These are phyloP conservation scores for Hipparchia sbordonii DNA, from an alignment of 2,888 invertebrate species.

Conservation along the genomic window DNA sequence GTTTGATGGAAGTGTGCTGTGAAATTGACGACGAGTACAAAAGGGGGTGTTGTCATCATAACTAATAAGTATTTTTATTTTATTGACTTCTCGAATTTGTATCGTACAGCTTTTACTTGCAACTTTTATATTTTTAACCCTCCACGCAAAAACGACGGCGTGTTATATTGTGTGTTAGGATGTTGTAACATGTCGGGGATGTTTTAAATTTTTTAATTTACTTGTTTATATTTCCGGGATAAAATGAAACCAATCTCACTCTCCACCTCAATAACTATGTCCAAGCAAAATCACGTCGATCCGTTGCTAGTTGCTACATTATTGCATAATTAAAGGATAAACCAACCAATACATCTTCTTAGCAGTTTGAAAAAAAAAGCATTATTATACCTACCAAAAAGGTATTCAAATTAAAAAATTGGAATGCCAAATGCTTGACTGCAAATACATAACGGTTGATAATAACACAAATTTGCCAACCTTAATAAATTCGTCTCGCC, in stretches of 20 bases:
- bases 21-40: constrained; percentile 51
- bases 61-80: constrained; percentile 13
- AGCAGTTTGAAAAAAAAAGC: neutral
- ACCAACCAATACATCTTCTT: neutral
- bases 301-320: too few relatives aligned
- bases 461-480: constrained; percentile 12
- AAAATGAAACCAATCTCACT: too few relatives aligned
- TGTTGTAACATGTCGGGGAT: too few relatives aligned
- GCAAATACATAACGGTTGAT: constrained; percentile 14
- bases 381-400: neutral
- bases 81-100: constrained; percentile 20
- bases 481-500: constrained; percentile 16
- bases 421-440: neutral
- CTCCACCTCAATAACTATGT: too few relatives aligned
- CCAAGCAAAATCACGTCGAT: too few relatives aligned
- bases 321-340: too few relatives aligned
- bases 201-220: too few relatives aligned
- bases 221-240: too few relatives aligned
- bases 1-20: constrained; percentile 59
- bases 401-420: neutral
- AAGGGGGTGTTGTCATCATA: constrained; percentile 18
- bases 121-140: too few relatives aligned
- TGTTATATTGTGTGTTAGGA: too few relatives aligned
- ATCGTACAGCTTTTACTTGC: too few relatives aligned
- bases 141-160: neutral